These are phyloP conservation scores for Agrochola lychnidis DNA, from an alignment of 2,888 invertebrate species.

Conservation along the genomic window DNA sequence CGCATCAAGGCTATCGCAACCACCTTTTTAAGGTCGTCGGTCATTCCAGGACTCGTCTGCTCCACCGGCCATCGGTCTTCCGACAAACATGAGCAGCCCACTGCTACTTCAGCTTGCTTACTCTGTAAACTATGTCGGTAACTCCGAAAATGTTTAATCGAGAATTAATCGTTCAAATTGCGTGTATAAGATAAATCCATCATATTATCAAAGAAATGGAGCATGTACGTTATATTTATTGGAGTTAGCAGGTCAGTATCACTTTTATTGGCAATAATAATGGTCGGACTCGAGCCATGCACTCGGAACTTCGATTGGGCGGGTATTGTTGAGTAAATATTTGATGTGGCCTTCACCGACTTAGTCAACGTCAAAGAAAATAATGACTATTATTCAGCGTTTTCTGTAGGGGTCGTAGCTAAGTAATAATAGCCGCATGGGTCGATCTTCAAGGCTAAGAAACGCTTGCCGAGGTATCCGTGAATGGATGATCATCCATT, in stretches of 20 bases:
- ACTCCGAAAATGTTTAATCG: not conserved
- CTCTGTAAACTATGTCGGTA: too few relatives aligned
- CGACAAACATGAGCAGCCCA: too few relatives aligned
- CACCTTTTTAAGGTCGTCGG: too few relatives aligned
- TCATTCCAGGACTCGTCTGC: too few relatives aligned
- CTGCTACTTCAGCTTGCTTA: too few relatives aligned
- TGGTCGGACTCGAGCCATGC: not conserved
- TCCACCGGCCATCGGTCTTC: too few relatives aligned
- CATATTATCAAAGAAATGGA: slow-evolving; percentile 2
- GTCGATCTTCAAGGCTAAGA: too few relatives aligned
- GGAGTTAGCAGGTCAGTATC: slow-evolving; percentile 3
- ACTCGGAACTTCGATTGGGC: slow-evolving; percentile 13
- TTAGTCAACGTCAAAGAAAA: too few relatives aligned
- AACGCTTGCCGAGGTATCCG: too few relatives aligned
- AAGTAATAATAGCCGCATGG: too few relatives aligned
- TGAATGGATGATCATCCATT: too few relatives aligned
- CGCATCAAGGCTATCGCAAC: too few relatives aligned
- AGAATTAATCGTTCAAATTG: slow-evolving; percentile 1
- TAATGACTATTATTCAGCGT: not conserved
- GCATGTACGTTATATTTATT: slow-evolving; percentile 16
- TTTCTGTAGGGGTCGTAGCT: not conserved
- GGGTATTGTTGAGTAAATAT: slow-evolving; percentile 12
- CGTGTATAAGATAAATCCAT: slow-evolving; percentile 10
- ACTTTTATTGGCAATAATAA: not conserved
- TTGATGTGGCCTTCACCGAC: not conserved